A percentile compares a stretch with the other conserved stretches of the same genome.
phyloP scores from a whole-genome alignment of 1,140 invertebrate species.

The Aleiodes sp. region DNA sequence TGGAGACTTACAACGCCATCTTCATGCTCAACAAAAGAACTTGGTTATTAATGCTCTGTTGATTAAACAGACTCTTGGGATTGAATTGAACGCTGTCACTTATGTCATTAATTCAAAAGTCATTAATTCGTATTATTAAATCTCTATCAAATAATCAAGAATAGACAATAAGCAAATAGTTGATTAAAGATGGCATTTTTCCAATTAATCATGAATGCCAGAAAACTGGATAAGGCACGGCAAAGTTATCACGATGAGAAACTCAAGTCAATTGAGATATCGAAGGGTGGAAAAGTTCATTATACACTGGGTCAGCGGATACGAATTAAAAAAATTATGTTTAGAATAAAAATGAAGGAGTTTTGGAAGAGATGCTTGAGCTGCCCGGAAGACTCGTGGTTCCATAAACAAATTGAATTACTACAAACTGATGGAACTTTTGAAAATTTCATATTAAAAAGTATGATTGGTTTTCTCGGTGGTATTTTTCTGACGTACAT shows the following conservation, averaged over 20 bases:
- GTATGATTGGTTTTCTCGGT: conserved; percentile 69
- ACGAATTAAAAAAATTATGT: conserved; percentile 54
- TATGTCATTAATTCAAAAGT: no score
- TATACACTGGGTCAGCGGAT: conserved; percentile 61
- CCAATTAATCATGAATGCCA: conserved; percentile 61
- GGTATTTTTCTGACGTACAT: conserved; percentile 73
- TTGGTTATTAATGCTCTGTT: no score
- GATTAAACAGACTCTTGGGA: no score
- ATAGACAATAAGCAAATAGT: not conserved
- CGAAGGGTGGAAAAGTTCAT: conserved; percentile 52
- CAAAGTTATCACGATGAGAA: conserved; percentile 65
- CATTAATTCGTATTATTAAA: no score
- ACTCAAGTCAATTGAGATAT: conserved; percentile 62
- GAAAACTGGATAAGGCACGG: conserved; percentile 59
- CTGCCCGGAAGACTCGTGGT: conserved; percentile 55
- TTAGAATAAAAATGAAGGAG: conserved; percentile 55
- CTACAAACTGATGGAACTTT: conserved; percentile 68
- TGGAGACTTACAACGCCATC: no score
- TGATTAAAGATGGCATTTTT: conserved; percentile 54
- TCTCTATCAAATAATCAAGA: no score
- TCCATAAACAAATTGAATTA: conserved; percentile 60
- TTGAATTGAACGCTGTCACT: no score
- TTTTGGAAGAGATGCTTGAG: conserved; percentile 50
- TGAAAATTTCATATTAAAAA: conserved; percentile 71
- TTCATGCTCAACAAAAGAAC: no score